A percentile compares a stretch with the other conserved stretches of the same genome.
These are phyloP conservation scores for Petroica traversi DNA, from an alignment of 2,113 vertebrate genomes.

Conservation along the genomic window DNA sequence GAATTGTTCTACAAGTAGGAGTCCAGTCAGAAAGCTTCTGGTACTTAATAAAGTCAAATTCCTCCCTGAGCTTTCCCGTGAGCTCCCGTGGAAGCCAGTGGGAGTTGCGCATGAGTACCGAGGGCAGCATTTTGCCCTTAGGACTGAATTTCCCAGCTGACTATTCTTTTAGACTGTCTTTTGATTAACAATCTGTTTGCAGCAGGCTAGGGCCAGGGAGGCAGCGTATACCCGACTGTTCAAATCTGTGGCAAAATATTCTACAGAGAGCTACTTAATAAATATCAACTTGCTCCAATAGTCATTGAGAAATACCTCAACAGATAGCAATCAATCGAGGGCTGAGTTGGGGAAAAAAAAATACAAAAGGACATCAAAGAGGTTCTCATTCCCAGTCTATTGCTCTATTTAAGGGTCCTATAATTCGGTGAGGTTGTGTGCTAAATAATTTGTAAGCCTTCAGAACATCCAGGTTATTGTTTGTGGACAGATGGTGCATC, in stretches of 20 bases:
- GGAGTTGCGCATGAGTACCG: not conserved
- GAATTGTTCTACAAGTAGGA: not conserved
- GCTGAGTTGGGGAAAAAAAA: not conserved
- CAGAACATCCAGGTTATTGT: slow-evolving; percentile 88
- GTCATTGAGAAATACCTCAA: slow-evolving; percentile 72
- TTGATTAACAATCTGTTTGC: slow-evolving; percentile 70
- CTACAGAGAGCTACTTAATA: slow-evolving; percentile 52
- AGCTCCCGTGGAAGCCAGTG: not conserved
- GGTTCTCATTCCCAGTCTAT: slow-evolving; percentile 55
- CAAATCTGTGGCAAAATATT: slow-evolving; percentile 46
- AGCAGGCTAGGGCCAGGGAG: slow-evolving; percentile 46
- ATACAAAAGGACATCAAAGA: slow-evolving; percentile 69
- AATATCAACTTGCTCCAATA: slow-evolving; percentile 67
- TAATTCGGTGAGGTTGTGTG: slow-evolving; percentile 80
- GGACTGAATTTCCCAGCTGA: slow-evolving; percentile 56
- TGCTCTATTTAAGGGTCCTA: slow-evolving; percentile 71
- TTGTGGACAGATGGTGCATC: slow-evolving; percentile 91
- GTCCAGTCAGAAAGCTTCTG: not conserved
- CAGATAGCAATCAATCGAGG: slow-evolving; percentile 68
- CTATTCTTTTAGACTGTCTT: slow-evolving; percentile 58
- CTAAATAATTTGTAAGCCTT: slow-evolving; percentile 89
- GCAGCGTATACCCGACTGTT: slow-evolving; percentile 10
- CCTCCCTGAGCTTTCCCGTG: not conserved
- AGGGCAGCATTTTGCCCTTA: slow-evolving; percentile 56
- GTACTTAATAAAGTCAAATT: slow-evolving; percentile 41